These are phyloP conservation scores for Astreopora myriophthalma DNA, from an alignment of 64 coral and sea anemone species.

Conservation along the genomic window DNA sequence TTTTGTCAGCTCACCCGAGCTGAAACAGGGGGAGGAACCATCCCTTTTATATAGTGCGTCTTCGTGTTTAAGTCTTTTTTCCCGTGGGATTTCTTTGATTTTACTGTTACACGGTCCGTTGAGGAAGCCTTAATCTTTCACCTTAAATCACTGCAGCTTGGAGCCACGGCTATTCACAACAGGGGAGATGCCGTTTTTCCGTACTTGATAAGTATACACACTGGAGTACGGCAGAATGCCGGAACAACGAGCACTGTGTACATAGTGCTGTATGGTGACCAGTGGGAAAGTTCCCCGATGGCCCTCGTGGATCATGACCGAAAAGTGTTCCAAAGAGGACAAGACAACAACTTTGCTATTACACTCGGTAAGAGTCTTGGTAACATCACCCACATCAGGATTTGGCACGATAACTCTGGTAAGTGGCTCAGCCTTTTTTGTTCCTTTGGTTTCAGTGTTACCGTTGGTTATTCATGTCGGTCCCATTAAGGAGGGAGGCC, in stretches of 20 bases:
- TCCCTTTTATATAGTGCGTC: no score
- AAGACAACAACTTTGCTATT: slow-evolving; percentile 83
- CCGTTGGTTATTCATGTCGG: no score
- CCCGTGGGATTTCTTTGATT: no score
- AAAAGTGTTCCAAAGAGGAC: slow-evolving; percentile 80
- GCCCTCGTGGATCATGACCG: slow-evolving; percentile 71
- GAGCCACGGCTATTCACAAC: slow-evolving; percentile 56
- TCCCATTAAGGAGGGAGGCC: no score
- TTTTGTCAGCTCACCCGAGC: no score
- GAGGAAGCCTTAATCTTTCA: background rate
- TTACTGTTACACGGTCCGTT: background rate
- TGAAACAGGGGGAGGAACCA: no score
- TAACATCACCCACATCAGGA: slow-evolving; percentile 65
- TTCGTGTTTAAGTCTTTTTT: no score
- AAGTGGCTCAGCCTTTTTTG: background rate
- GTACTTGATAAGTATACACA: slow-evolving; percentile 82
- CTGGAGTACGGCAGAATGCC: slow-evolving; percentile 79
- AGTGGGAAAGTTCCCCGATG: slow-evolving; percentile 74
- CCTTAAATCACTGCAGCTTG: slow-evolving; percentile 24
- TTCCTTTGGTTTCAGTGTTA: background rate
- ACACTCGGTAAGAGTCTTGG: slow-evolving; percentile 64
- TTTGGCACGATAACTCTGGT: slow-evolving; percentile 97
- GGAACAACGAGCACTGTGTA: slow-evolving; percentile 88
- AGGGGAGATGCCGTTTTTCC: slow-evolving; percentile 7
- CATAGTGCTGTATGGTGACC: slow-evolving; percentile 80